Conservation (phyloP, 1,140 invertebrate species). For the Solenopsis fugax region DNA sequence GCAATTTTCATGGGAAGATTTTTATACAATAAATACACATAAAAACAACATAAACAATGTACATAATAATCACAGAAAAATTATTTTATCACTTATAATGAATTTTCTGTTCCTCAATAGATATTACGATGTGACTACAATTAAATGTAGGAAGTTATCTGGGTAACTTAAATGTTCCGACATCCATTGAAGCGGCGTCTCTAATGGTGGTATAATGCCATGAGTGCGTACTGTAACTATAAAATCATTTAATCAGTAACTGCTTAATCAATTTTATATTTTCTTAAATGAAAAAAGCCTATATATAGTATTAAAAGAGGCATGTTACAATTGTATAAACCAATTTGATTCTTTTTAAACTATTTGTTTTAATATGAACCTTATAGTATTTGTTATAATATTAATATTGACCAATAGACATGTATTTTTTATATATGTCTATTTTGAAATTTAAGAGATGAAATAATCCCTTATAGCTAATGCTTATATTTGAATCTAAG, state of each 20-base stretch:
- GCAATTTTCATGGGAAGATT: not conserved
- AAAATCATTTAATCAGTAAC: constrained; percentile 80
- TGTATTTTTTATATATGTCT: too few relatives aligned
- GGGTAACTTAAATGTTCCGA: constrained; percentile 99
- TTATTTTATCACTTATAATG: constrained; percentile 59
- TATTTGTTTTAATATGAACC: not conserved
- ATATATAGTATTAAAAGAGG: constrained; percentile 42
- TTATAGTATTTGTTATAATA: too few relatives aligned
- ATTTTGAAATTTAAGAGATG: too few relatives aligned
- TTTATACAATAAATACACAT: constrained; percentile 68
- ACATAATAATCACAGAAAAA: constrained; percentile 39
- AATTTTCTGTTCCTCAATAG: constrained; percentile 58
- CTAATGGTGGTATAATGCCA: constrained; percentile 94
- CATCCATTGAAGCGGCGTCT: constrained; percentile 98
- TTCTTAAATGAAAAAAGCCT: not conserved
- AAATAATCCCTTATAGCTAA: too few relatives aligned
- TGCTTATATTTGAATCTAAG: too few relatives aligned
- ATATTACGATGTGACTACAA: constrained; percentile 85
- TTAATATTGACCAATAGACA: too few relatives aligned
- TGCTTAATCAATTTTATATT: not conserved
- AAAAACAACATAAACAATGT: constrained; percentile 60
- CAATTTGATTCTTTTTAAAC: not conserved
- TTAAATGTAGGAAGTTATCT: constrained; percentile 98
- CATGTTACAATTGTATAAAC: not conserved
- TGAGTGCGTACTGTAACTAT: constrained; percentile 94